phyloP scores from a whole-genome alignment of 2,113 vertebrate species.

The Ceyx melanurus region DNA sequence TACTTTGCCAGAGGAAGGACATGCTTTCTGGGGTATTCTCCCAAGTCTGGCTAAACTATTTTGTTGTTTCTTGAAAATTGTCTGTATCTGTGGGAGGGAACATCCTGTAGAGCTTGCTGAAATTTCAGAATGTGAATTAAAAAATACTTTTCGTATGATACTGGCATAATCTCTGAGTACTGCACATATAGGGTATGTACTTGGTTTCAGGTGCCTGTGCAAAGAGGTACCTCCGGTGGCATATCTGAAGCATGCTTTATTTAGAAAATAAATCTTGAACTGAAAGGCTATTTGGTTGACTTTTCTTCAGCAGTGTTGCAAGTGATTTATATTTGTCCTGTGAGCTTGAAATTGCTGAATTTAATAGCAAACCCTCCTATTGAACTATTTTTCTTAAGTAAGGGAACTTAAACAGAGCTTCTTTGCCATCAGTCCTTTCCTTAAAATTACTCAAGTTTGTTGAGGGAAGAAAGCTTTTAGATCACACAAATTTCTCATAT shows the following conservation, averaged over 20 bases:
- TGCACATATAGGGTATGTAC: not conserved
- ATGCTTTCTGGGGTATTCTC: not conserved
- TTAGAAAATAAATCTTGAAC: not conserved
- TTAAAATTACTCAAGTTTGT: not conserved
- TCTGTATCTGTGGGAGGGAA: not conserved
- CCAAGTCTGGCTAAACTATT: not conserved
- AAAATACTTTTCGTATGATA: not conserved
- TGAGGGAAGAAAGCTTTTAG: not conserved
- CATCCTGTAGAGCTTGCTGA: not conserved
- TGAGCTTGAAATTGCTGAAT: not conserved
- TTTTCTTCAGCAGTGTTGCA: not conserved
- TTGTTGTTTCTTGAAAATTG: not conserved
- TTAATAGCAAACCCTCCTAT: not conserved
- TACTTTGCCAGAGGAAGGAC: not conserved
- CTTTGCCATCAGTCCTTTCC: not conserved
- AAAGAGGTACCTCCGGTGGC: not conserved
- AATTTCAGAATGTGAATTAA: not conserved
- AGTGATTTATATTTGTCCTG: not conserved
- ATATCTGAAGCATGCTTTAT: not conserved
- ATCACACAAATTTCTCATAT: not conserved
- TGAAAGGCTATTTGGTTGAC: not conserved
- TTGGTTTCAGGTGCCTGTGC: not conserved
- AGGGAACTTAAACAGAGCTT: not conserved
- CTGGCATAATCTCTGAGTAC: not conserved
- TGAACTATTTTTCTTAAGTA: not conserved